phyloP scores from a whole-genome alignment of 2,888 invertebrate species.

The Aphodius sticticus region DNA sequence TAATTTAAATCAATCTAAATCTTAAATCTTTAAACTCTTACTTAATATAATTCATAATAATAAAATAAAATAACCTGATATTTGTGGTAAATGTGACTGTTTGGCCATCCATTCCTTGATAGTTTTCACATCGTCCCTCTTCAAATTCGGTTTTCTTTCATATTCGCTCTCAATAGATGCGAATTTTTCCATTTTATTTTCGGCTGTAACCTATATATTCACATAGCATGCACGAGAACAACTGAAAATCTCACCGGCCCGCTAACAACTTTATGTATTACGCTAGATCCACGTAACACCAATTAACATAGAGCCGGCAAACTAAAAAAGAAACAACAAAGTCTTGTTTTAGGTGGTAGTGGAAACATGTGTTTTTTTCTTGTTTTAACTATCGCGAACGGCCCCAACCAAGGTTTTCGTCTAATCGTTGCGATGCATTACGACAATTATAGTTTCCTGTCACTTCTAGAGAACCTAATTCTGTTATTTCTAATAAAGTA shows the following conservation, averaged over 20 bases:
- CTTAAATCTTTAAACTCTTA: too few species aligned
- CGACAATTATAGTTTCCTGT: too few species aligned
- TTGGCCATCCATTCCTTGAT: conserved; percentile 70
- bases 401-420: too few species aligned
- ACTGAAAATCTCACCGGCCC: background rate
- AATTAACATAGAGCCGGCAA: background rate
- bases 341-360: background rate
- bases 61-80: conserved; percentile 22
- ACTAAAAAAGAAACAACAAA: background rate
- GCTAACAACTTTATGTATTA: background rate
- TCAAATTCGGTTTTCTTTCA: conserved; percentile 68
- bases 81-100: conserved; percentile 71
- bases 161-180: conserved; percentile 64
- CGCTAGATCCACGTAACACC: background rate
- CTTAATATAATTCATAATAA: background rate
- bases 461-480: too few species aligned
- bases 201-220: background rate
- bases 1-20: too few species aligned
- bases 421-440: too few species aligned
- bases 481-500: too few species aligned
- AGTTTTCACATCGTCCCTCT: conserved; percentile 67
- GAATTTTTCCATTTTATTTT: conserved; percentile 26
- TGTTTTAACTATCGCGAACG: too few species aligned
- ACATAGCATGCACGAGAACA: background rate
- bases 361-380: background rate